Evolutionary conservation across 2,113 vertebrate species (phyloP).

Genomic region (Falco punctatus): DNA sequence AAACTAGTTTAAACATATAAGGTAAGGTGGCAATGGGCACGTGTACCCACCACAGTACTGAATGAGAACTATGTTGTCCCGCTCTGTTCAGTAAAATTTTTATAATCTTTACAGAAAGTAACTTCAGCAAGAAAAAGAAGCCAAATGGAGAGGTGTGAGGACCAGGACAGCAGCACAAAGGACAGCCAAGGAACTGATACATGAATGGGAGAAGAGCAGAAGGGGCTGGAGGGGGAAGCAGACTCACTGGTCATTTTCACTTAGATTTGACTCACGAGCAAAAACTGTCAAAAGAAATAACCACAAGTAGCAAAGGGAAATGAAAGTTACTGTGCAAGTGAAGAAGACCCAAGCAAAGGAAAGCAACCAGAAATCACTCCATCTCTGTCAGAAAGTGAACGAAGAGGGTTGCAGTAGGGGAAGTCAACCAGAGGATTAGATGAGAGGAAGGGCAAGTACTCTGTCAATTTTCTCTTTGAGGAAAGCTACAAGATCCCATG

Average conservation of each 20-base stretch:
- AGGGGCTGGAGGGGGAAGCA: background rate
- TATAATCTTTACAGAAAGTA: background rate
- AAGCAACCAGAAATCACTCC: background rate
- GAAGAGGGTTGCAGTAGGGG: background rate
- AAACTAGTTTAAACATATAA: background rate
- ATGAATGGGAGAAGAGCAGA: background rate
- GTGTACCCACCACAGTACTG: background rate
- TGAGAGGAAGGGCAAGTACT: background rate
- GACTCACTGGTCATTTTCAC: background rate
- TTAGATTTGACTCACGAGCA: background rate
- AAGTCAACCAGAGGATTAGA: background rate
- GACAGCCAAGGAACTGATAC: background rate
- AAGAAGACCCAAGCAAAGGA: background rate
- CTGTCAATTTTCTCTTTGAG: background rate
- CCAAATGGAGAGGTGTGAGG: background rate
- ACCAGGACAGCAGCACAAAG: background rate
- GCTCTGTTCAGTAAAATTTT: background rate
- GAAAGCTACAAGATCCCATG: background rate
- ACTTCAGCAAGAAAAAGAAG: background rate
- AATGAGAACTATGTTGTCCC: background rate
- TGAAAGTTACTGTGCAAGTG: background rate
- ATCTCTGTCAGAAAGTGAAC: background rate
- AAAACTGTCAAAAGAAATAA: background rate
- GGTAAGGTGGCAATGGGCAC: background rate
- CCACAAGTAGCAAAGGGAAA: background rate